Base-by-base conservation (phyloP, 2,113 vertebrate genomes). In the Bubo bubo region DNA sequence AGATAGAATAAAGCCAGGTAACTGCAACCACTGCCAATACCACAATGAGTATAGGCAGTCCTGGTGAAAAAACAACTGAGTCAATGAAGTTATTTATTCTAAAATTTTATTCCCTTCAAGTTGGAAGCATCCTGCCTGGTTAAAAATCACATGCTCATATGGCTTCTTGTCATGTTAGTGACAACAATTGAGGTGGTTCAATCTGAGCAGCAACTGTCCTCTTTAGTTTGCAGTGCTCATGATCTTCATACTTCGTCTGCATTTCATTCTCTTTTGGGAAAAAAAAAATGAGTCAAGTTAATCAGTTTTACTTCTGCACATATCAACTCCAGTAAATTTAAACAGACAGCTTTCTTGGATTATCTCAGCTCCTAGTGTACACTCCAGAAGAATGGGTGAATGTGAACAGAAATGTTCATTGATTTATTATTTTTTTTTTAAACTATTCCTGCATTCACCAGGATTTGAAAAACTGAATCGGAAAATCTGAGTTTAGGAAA, bases 11-110 rank as follows among this genome's bases (percentile, higher is more conserved):
- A 59, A 59, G 58, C 30, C 66, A 43, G 73, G 22, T 22, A 12
- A 47, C 41, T 0, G 2, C 28, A 56, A 8, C 20, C 35, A 27
- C 47, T 35, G 49, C 64, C 1, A 1, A 15, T n/a, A 30, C 9
- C 28, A 35, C 18, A 1, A 26, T 12, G 8, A 30, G 9, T 13
- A 32, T 11, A 56, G 56, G 43, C 50, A 59, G 23, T 37, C 14
- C 32, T 58, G 58, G 26, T 22, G 17, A 27, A 43, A 56, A 56
- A 79, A 27, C 8, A 39, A 3, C 21, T 2, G 41, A 43, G 32
- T 8, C 49, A 41, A 4, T 37, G 8, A 68, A 68, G n/a, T 35
- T 56, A 47, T 7, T 43, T 35, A 32, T 62, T 66, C 30, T 50
- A 32, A 56, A 74, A 35, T 59, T 32, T 15, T 49, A n/a, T 49